Conservation (phyloP, 2,113 vertebrate species). For the Morone chrysops region DNA sequence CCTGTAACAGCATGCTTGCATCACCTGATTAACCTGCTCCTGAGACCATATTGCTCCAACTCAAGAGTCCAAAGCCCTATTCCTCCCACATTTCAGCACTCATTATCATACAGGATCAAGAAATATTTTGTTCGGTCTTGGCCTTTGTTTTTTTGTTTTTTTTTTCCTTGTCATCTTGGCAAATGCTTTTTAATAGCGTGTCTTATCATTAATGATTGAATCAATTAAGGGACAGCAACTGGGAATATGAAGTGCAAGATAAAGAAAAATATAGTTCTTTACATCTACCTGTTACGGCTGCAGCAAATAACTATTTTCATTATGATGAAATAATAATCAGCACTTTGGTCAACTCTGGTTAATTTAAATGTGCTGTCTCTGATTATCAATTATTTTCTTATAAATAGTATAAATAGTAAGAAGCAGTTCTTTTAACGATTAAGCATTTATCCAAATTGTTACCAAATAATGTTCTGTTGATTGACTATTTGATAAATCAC, state of each 20-base stretch:
- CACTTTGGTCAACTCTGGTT: too few species aligned
- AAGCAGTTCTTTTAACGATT: too few species aligned
- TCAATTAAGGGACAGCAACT: background rate
- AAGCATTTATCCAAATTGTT: too few species aligned
- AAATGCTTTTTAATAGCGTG: background rate
- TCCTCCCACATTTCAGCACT: constrained; percentile 1
- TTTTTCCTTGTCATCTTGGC: background rate
- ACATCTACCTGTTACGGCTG: background rate
- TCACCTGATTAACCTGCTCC: constrained; percentile 63
- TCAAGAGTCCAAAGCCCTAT: constrained; percentile 12
- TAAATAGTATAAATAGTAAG: too few species aligned
- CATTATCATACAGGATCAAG: constrained; percentile 8
- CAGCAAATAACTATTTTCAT: background rate
- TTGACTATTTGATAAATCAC: too few species aligned
- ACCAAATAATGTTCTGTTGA: too few species aligned
- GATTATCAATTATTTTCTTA: too few species aligned
- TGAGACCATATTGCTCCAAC: constrained; percentile 32
- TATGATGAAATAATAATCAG: too few species aligned
- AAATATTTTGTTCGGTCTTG: background rate
- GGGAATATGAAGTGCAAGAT: background rate
- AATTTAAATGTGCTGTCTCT: too few species aligned
- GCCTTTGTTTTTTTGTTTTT: background rate
- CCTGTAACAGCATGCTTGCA: constrained; percentile 54
- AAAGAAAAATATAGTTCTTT: background rate
- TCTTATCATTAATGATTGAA: background rate